phyloP scores from a whole-genome alignment of 2,888 invertebrate genomes.

The Fabriciana adippe region DNA sequence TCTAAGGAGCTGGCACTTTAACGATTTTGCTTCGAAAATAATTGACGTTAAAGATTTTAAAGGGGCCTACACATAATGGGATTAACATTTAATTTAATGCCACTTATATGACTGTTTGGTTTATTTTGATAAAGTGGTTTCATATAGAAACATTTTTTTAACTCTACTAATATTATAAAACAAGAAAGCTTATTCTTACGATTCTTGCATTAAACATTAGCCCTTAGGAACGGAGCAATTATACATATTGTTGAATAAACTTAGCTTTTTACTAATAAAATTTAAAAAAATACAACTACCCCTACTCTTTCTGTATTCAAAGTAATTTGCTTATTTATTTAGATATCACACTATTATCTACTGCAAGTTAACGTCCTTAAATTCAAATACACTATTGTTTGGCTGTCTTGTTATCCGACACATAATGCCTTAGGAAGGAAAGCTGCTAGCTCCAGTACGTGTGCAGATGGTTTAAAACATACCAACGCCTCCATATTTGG shows the following conservation, averaged over 20 bases:
- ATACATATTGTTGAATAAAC: no score
- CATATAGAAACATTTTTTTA: no score
- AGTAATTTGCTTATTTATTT: constrained; percentile 2
- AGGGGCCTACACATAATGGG: background rate
- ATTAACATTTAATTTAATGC: no score
- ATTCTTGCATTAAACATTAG: no score
- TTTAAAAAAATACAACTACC: no score
- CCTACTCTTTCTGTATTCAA: no score
- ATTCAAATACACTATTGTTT: constrained; percentile 36
- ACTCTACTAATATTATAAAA: no score
- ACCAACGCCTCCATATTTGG: constrained; percentile 46
- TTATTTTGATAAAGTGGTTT: no score
- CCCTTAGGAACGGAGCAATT: no score
- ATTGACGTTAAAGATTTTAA: constrained; percentile 1
- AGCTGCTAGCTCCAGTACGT: constrained; percentile 11
- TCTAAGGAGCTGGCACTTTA: background rate
- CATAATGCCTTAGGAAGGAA: constrained; percentile 31
- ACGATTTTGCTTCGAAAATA: background rate
- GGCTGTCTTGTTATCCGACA: constrained; percentile 28
- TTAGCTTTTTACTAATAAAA: no score
- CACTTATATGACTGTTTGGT: no score
- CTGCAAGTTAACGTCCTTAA: constrained; percentile 24
- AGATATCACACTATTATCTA: constrained; percentile 7
- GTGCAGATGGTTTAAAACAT: constrained; percentile 30
- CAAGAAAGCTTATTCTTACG: no score